Percentiles rank a stretch among this genome's conserved stretches.
These are phyloP conservation scores for Anolis sagrei DNA, from an alignment of 2,113 vertebrate genomes.

Conservation along the genomic window DNA sequence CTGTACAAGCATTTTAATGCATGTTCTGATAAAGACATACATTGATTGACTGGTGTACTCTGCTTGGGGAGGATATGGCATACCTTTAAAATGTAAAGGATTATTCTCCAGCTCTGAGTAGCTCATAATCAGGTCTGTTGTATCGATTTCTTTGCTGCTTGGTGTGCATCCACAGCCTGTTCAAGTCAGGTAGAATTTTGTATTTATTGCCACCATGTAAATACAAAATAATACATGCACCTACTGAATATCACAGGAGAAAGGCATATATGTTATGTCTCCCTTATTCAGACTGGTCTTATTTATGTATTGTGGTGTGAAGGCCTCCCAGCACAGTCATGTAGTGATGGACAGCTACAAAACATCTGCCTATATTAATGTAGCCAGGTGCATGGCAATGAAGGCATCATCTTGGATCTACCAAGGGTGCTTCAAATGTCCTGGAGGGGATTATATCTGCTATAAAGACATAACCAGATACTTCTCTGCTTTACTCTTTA, in stretches of 20 bases:
- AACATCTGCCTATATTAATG: too few relatives aligned
- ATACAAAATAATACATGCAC: neutral
- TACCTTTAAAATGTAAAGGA: neutral
- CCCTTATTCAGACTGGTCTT: too few relatives aligned
- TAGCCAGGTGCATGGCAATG: too few relatives aligned
- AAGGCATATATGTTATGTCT: neutral
- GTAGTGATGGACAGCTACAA: too few relatives aligned
- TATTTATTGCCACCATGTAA: neutral
- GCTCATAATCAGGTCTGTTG: neutral
- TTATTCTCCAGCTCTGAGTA: neutral
- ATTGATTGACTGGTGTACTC: neutral
- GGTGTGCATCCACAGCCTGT: neutral
- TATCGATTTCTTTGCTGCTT: neutral
- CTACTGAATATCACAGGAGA: neutral
- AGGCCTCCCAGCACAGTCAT: too few relatives aligned
- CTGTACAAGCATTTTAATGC: conserved; percentile 1
- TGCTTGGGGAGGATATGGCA: neutral
- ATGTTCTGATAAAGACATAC: conserved; percentile 2
- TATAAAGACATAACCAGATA: too few relatives aligned
- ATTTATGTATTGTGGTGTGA: too few relatives aligned
- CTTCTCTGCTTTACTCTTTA: too few relatives aligned
- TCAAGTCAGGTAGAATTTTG: neutral
- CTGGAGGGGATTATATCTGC: too few relatives aligned
- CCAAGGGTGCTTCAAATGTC: too few relatives aligned
- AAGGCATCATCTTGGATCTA: too few relatives aligned